These are phyloP conservation scores for Ochropleura leucogaster DNA, from an alignment of 2,888 invertebrate species.

Conservation along the genomic window DNA sequence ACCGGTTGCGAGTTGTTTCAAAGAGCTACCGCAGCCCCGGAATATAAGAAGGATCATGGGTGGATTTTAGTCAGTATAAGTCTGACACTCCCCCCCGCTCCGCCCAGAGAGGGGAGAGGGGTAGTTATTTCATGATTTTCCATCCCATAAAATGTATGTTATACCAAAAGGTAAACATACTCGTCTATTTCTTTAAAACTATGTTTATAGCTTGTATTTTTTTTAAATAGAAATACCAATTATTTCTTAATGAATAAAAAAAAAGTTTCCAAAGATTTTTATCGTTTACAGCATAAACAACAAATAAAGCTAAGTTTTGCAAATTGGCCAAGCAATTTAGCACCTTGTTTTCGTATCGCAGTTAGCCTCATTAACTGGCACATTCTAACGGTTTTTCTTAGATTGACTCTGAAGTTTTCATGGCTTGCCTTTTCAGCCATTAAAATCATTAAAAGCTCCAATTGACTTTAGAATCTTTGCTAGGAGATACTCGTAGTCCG, in stretches of 20 bases:
- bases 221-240: neutral
- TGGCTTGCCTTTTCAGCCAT: neutral
- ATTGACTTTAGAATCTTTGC: neutral
- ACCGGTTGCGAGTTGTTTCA: too few species aligned
- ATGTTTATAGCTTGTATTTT: neutral
- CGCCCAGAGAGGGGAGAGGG: too few species aligned
- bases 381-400: neutral
- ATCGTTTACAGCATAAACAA: neutral
- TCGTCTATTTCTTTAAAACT: neutral
- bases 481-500: neutral
- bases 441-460: neutral
- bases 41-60: too few species aligned
- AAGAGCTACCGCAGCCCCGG: too few species aligned
- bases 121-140: too few species aligned
- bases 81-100: too few species aligned
- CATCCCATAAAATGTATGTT: too few species aligned
- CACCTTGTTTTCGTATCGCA: conserved; percentile 7
- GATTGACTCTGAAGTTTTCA: conserved; percentile 4
- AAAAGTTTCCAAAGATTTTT: neutral
- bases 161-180: too few species aligned
- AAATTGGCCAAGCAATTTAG: neutral
- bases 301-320: neutral
- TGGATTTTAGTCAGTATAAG: too few species aligned
- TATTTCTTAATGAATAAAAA: neutral
- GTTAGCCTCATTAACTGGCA: neutral